Evolutionary conservation across 1,140 invertebrate genomes (phyloP).

Genomic region (Polyergus mexicanus): DNA sequence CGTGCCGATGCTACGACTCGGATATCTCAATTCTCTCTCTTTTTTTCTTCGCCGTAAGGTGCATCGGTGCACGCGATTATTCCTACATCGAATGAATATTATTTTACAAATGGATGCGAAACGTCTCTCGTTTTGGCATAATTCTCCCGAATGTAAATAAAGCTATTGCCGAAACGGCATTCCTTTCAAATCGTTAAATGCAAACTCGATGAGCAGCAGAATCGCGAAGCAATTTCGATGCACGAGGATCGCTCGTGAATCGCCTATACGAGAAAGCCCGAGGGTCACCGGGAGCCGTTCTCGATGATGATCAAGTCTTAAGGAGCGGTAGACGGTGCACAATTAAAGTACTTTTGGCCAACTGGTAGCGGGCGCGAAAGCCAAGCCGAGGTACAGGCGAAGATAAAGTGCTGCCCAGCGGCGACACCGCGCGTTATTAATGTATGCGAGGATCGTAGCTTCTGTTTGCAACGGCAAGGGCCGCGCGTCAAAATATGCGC

Average conservation of each 20-base stretch:
- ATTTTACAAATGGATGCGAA: conserved; percentile 8
- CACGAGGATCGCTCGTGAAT: conserved; percentile 37
- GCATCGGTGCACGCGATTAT: background rate
- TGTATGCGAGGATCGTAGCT: conserved; percentile 84
- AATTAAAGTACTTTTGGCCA: conserved; percentile 84
- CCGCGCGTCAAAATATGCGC: background rate
- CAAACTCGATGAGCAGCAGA: background rate
- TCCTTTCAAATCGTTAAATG: conserved; percentile 21
- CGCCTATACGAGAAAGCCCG: conserved; percentile 35
- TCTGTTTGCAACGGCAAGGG: conserved; percentile 76
- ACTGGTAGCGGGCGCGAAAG: conserved; percentile 74
- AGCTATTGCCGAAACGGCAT: background rate
- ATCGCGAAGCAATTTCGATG: conserved; percentile 30
- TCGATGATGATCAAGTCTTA: conserved; percentile 74
- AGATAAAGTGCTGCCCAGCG: conserved; percentile 86
- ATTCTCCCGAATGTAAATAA: conserved; percentile 12
- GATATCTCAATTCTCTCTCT: conserved; percentile 19
- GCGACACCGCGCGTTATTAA: conserved; percentile 86
- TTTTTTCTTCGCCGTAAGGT: too few relatives aligned
- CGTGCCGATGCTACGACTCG: conserved; percentile 60
- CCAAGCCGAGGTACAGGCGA: conserved; percentile 74
- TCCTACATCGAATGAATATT: background rate
- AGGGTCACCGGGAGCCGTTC: conserved; percentile 53
- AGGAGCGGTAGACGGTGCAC: conserved; percentile 72
- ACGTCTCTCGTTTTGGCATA: background rate